Percentiles rank a stretch among this genome's conserved stretches.
Conservation (phyloP, 2,113 vertebrate genomes). For the Thymallus thymallus region DNA sequence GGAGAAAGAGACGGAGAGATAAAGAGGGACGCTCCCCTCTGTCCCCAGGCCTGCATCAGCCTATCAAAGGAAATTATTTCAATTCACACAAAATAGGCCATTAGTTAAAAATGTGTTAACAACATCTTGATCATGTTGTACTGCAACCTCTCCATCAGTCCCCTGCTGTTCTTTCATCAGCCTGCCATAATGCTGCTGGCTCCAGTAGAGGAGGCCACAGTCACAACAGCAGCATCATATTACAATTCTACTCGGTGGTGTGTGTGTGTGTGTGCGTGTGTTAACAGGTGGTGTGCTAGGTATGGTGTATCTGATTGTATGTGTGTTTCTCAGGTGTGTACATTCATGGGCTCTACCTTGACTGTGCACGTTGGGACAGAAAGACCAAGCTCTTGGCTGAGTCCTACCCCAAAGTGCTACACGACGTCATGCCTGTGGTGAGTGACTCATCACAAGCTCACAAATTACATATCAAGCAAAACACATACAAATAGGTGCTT, state of each 20-base stretch:
- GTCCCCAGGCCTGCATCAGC: too few species aligned
- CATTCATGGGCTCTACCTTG: conserved; percentile 81
- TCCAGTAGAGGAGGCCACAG: neutral
- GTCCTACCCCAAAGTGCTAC: conserved; percentile 85
- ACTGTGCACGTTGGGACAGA: conserved; percentile 87
- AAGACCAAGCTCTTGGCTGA: conserved; percentile 80
- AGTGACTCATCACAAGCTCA: conserved; percentile 41
- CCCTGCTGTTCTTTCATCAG: conserved; percentile 44
- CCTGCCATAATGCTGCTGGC: conserved; percentile 5
- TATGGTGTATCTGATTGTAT: conserved; percentile 11
- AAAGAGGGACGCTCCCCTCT: too few species aligned
- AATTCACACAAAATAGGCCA: too few species aligned
- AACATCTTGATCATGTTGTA: too few species aligned
- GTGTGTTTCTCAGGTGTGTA: conserved; percentile 79
- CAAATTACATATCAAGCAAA: neutral
- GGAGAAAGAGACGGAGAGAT: conserved; percentile 11
- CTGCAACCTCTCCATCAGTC: conserved; percentile 31
- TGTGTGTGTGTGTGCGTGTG: conserved; percentile 40
- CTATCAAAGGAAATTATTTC: too few species aligned
- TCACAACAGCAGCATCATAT: too few species aligned
- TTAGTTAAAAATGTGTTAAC: too few species aligned
- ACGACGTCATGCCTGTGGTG: conserved; percentile 85
- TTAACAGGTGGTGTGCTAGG: neutral
- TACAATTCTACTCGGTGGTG: neutral
- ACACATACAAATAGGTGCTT: too few species aligned